phyloP scores from a whole-genome alignment of 1,140 invertebrate species.

The Drosophila lowei region DNA sequence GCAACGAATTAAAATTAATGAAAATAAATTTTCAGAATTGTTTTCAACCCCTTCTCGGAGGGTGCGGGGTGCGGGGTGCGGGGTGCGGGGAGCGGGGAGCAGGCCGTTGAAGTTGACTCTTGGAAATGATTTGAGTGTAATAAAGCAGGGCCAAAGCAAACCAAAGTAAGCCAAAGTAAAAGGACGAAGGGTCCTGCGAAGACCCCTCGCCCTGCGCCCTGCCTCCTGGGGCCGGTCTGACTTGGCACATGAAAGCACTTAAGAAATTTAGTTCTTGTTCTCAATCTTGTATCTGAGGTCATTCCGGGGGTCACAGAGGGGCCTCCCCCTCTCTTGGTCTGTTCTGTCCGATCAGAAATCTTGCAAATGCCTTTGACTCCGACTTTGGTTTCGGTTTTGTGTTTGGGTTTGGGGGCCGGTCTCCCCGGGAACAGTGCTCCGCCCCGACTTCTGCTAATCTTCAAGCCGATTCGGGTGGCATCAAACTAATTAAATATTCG shows the following conservation, averaged over 20 bases:
- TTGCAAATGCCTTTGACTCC: constrained; percentile 39
- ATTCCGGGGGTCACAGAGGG: constrained; percentile 22
- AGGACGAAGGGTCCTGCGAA: constrained; percentile 46
- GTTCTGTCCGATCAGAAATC: constrained; percentile 53
- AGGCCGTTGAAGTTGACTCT: constrained; percentile 57
- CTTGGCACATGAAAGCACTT: constrained; percentile 71
- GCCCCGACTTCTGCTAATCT: constrained; percentile 44
- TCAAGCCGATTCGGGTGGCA: constrained; percentile 60
- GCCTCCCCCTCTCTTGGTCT: constrained; percentile 19
- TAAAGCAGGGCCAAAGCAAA: constrained; percentile 59
- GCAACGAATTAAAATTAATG: constrained; percentile 79
- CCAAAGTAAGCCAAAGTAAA: constrained; percentile 14
- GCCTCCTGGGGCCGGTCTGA: constrained; percentile 9
- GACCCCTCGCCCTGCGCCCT: not conserved
- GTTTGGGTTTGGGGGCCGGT: no score
- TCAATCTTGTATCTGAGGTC: constrained; percentile 75
- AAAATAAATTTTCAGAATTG: constrained; percentile 80
- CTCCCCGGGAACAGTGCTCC: constrained; percentile 24
- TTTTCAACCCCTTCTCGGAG: constrained; percentile 67
- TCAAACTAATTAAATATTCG: constrained; percentile 79
- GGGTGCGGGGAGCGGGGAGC: not conserved
- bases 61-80: not conserved
- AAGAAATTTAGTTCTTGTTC: constrained; percentile 78
- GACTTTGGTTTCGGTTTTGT: not conserved
- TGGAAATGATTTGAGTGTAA: constrained; percentile 73